phyloP scores from a whole-genome alignment of 2,888 invertebrate species.

The Tipula vernalis region DNA sequence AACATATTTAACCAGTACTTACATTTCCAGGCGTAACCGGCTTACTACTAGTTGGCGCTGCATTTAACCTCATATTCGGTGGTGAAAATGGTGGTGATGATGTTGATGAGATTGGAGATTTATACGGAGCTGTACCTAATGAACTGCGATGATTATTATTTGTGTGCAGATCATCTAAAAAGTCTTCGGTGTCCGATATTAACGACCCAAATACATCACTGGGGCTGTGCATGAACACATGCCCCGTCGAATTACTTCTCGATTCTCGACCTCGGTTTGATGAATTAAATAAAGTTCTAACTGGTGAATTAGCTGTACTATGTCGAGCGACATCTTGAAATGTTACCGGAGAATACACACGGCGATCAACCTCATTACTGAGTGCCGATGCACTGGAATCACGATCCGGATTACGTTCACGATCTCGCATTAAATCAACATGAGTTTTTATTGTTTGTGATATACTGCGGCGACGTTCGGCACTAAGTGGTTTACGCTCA shows the following conservation, averaged over 20 bases:
- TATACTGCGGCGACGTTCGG: conserved; percentile 11
- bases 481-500: conserved; percentile 16
- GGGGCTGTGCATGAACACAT: conserved; percentile 42
- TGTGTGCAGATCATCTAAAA: conserved; percentile 36
- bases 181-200: conserved; percentile 43
- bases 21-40: conserved; percentile 20
- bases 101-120: conserved; percentile 17
- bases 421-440: neutral
- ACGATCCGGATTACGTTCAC: neutral
- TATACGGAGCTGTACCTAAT: conserved; percentile 21
- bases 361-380: conserved; percentile 43
- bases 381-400: conserved; percentile 9
- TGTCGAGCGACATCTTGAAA: conserved; percentile 71
- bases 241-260: conserved; percentile 56
- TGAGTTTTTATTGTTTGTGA: conserved; percentile 27
- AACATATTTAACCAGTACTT: conserved; percentile 14
- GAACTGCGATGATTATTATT: conserved; percentile 27
- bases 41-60: conserved; percentile 36
- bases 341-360: conserved; percentile 72
- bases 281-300: conserved; percentile 35
- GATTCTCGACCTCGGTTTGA: conserved; percentile 40
- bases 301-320: conserved; percentile 66
- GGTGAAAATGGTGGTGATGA: conserved; percentile 26
- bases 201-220: conserved; percentile 45
- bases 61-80: conserved; percentile 42